Base-by-base conservation (phyloP, 2,113 vertebrate species). In the Eretmochelys imbricata region DNA sequence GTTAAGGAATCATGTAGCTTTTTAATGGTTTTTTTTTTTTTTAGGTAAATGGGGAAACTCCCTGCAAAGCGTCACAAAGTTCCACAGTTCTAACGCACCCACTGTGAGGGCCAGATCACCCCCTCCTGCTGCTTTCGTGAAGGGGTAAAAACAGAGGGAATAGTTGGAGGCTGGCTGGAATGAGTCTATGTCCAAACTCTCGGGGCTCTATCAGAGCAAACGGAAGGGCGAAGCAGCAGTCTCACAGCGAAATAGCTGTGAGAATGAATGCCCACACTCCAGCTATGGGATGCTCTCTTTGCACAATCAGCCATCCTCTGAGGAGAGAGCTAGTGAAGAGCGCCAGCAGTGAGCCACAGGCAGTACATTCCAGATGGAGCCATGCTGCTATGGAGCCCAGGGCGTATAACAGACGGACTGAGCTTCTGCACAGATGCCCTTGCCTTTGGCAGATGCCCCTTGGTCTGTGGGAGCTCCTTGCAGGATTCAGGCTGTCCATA, bases 351-450 rank as follows among this genome's bases (percentile, higher is more conserved):
- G 49, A 94, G 80, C 94, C 91, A 87, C 11, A 1, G 80, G 93
- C 93, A 24, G n/a, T 42, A 35, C 20, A 82, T 72, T 94, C 91
- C 97, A 97, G 95, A 94, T 95, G 95, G 97, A 97, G 82, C 55
- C 91, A 82, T 85, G 93, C 87, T 96, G 95, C 91, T 95, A 89
- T 29, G 80, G 57, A 80, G 95, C 96, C 95, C 14, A 42, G 69
- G 59, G 87, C 90, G 72, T 81, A 35, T 5, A 96, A 80, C 95
- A 96, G 95, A 96, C 94, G 94, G 95, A 51, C 55, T 10, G 78
- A 62, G 19, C 87, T 89, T 89, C 94, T 85, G 90, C 0, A 0
- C 38, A 76, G 72, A 42, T 84, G 25, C 72, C 84, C 85, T 93
- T 89, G 94, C 89, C 48, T 90, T 88, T 93, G 50, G 94, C 76